A percentile compares a stretch with the other conserved stretches of the same genome.
phyloP scores from a whole-genome alignment of 2,113 vertebrate species.

The Dicentrarchus labrax region DNA sequence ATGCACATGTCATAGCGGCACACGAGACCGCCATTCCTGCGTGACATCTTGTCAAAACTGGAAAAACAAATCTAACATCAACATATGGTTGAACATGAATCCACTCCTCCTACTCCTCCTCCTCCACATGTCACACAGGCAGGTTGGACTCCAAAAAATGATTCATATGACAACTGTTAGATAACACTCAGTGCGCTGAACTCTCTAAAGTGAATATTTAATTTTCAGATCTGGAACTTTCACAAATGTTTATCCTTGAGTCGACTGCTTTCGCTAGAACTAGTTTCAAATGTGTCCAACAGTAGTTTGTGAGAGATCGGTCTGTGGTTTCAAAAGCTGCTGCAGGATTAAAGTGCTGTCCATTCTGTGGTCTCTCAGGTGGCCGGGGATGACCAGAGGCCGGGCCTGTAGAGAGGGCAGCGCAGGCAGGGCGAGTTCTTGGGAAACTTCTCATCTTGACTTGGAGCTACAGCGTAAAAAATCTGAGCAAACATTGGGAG shows the following conservation, averaged over 20 bases:
- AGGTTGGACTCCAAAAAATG: neutral
- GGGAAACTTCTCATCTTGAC: constrained; percentile 91
- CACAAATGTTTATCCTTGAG: too few relatives aligned
- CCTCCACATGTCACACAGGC: constrained; percentile 26
- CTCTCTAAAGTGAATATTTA: constrained; percentile 3
- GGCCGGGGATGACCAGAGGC: constrained; percentile 13
- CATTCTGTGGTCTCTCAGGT: neutral
- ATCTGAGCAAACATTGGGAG: constrained; percentile 85
- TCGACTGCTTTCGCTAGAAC: neutral
- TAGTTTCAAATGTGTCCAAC: neutral
- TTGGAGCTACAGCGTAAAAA: constrained; percentile 86
- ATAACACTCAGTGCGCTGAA: neutral
- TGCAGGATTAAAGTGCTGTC: neutral
- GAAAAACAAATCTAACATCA: neutral
- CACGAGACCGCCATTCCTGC: constrained; percentile 53
- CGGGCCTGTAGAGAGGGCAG: too few relatives aligned
- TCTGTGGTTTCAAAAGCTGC: neutral
- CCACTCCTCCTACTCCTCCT: constrained; percentile 22
- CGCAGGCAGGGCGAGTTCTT: constrained; percentile 75
- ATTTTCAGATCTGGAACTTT: neutral
- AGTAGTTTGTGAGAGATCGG: neutral
- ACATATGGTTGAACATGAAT: constrained; percentile 55
- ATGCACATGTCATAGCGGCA: neutral
- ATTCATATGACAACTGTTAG: constrained; percentile 13
- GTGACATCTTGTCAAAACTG: constrained; percentile 39